Conservation (phyloP, 2,797 vertebrate species). For the Xenops minutus region DNA sequence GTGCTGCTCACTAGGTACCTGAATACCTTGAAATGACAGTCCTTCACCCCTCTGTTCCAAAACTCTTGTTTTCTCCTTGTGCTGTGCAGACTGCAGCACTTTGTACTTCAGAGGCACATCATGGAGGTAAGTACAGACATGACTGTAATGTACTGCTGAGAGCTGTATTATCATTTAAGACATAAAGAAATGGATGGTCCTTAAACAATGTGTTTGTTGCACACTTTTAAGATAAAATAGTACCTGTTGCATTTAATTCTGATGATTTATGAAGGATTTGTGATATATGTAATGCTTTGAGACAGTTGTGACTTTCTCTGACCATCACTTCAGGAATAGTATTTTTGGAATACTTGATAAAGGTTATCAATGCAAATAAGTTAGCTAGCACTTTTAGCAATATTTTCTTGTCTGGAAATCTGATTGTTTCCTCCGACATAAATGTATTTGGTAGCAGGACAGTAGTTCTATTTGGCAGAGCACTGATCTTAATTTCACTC, state of each 20-base stretch:
- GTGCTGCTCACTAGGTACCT: not conserved
- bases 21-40: not conserved
- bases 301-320: not conserved
- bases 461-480: not conserved
- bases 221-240: not conserved
- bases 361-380: not conserved
- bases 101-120: not conserved
- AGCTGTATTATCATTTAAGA: not conserved
- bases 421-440: not conserved
- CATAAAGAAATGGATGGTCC: not conserved
- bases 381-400: not conserved
- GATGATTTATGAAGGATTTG: not conserved
- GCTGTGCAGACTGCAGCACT: not conserved
- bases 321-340: not conserved
- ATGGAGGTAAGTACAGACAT: not conserved
- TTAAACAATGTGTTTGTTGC: not conserved
- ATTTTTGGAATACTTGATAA: not conserved
- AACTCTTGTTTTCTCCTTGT: not conserved
- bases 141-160: not conserved
- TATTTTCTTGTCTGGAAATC: not conserved
- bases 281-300: not conserved
- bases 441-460: not conserved
- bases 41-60: not conserved
- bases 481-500: not conserved
- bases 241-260: not conserved